Conservation (phyloP, 2,888 invertebrate genomes). For the Amphiduros pacificus region DNA sequence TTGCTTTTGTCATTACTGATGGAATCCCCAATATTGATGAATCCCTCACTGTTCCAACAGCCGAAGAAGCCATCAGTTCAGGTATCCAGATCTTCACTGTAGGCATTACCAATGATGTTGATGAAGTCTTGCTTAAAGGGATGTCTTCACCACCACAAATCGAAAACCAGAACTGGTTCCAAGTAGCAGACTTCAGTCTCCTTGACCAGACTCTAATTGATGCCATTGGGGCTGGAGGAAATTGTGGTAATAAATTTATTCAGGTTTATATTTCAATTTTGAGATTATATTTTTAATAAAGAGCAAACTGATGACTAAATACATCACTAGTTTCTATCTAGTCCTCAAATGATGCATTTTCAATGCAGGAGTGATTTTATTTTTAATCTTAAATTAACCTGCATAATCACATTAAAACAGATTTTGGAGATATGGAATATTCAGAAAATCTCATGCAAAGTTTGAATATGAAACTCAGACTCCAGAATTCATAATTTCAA, state of each 20-base stretch:
- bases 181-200: neutral
- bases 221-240: neutral
- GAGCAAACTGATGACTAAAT: too few relatives aligned
- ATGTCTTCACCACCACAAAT: neutral
- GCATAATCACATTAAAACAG: too few relatives aligned
- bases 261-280: neutral
- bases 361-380: too few relatives aligned
- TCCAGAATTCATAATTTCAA: too few relatives aligned
- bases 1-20: neutral
- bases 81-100: neutral
- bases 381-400: too few relatives aligned
- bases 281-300: too few relatives aligned
- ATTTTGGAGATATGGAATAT: too few relatives aligned
- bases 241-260: neutral
- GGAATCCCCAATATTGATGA: neutral
- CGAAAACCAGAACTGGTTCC: neutral
- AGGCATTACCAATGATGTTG: neutral
- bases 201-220: neutral
- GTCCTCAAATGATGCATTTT: too few relatives aligned
- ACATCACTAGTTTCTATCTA: too few relatives aligned
- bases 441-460: too few relatives aligned
- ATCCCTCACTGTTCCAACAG: neutral
- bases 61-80: neutral
- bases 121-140: neutral
- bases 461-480: too few relatives aligned